Evolutionary conservation across 2,113 vertebrate species (phyloP).

Genomic region (Ageneiosus marmoratus): DNA sequence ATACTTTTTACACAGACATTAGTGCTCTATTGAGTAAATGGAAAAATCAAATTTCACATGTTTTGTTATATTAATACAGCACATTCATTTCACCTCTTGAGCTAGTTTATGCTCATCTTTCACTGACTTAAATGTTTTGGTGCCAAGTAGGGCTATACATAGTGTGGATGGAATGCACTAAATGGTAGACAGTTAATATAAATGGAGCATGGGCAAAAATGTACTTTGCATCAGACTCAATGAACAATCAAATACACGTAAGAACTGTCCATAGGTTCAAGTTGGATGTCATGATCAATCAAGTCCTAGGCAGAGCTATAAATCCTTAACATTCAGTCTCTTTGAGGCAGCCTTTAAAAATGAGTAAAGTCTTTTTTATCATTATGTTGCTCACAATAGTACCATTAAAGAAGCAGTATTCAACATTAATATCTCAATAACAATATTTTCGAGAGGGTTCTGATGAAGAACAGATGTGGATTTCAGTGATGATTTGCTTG

Average conservation of each 20-base stretch:
- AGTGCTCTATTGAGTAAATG: not conserved
- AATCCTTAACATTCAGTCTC: slow-evolving; percentile 8
- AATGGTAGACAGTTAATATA: slow-evolving; percentile 24
- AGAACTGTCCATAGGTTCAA: slow-evolving; percentile 30
- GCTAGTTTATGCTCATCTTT: not conserved
- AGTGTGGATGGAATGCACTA: not conserved
- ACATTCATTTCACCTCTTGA: slow-evolving; percentile 9
- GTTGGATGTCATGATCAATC: slow-evolving; percentile 45
- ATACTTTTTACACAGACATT: not conserved
- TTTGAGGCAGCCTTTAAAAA: slow-evolving; percentile 12
- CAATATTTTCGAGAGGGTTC: not conserved
- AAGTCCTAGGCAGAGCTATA: slow-evolving; percentile 17
- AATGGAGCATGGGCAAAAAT: slow-evolving; percentile 13
- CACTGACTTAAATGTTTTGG: slow-evolving; percentile 7
- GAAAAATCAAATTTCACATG: slow-evolving; percentile 12
- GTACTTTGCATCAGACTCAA: slow-evolving; percentile 37
- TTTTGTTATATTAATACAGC: slow-evolving; percentile 17
- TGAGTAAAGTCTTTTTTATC: slow-evolving; percentile 37
- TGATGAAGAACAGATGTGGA: slow-evolving; percentile 31
- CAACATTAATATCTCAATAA: slow-evolving; percentile 23
- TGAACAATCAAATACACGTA: slow-evolving; percentile 37
- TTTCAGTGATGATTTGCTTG: not conserved
- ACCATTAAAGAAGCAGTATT: slow-evolving; percentile 28
- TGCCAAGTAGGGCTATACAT: not conserved
- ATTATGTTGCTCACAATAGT: slow-evolving; percentile 34